Evolutionary conservation across 2,113 vertebrate species (phyloP), one percentile per base, ranked within the genome.

Genomic region (Stegastes partitus): DNA sequence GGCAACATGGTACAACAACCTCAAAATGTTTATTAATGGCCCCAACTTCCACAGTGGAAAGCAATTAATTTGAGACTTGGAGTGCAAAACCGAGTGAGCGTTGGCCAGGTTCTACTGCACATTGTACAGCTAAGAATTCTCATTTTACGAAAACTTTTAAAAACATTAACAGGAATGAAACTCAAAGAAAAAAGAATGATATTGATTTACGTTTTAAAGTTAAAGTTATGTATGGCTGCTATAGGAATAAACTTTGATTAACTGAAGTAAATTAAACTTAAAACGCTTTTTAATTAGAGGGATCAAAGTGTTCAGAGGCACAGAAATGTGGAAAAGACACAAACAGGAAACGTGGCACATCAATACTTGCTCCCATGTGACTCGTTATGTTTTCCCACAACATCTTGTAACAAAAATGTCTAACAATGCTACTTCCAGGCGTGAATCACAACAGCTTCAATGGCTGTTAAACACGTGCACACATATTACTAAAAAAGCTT

Each of bases 301-400:
- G 8, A 15, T 47, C 6, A 6, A 19, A 47, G 11, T 23, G 37
- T 42, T 62, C 42, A 50, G 47, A 47, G 15, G n/a, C n/a, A 56
- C 6, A 1, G 9, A 44, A 51, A 63, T 26, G 37, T n/a, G n/a
- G 45, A 44, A 39, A 50, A 67, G 58, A 61, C 44, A 74, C 31
- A 73, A 73, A 81, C 67, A 71, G 81, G 77, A 86, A 77, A 19
- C 21, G 49, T 69, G 55, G 56, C 31, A 74, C 64, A 89, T 67
- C 54, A 51, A 58, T 18, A 11, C 39, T 47, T 50, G 54, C 21
- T 77, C 55, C 28, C 23, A n/a, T 47, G 67, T 76, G 51, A 82
- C 50, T 7, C 0, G 4, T 55, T 63, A 79, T 34, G 66, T 28
- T 51, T 69, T 76, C 55, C 78, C 5, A 74, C n/a, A 42, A 26